Percentiles rank a stretch among this genome's conserved stretches.
phyloP scores from a whole-genome alignment of 2,113 vertebrate species.

The Pithys albifrons region DNA sequence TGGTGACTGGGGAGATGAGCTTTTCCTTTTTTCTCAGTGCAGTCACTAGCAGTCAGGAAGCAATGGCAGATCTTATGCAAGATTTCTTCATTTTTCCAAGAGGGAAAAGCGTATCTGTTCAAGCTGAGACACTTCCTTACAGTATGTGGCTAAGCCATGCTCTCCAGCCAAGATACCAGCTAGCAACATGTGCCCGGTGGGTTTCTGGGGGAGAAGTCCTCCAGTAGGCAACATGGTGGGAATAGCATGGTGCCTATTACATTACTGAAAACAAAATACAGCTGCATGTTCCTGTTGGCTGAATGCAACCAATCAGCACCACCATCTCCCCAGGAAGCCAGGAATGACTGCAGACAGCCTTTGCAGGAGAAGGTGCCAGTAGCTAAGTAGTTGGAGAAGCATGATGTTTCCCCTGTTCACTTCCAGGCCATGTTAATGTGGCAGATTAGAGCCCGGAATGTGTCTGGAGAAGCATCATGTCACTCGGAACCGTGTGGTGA shows the following conservation, averaged over 20 bases:
- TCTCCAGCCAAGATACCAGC: neutral
- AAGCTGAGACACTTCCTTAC: neutral
- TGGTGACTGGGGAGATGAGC: neutral
- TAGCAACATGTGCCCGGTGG: neutral
- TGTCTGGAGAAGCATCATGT: neutral
- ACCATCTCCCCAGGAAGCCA: neutral
- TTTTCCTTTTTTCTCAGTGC: neutral
- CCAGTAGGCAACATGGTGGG: neutral
- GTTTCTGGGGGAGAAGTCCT: neutral
- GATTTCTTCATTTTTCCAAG: neutral
- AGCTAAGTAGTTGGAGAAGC: neutral
- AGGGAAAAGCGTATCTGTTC: neutral
- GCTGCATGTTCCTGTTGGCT: neutral
- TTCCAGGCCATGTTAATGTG: neutral
- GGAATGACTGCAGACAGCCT: neutral
- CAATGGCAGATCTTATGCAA: neutral
- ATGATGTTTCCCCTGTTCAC: neutral
- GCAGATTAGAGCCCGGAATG: neutral
- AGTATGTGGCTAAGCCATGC: neutral
- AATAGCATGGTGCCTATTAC: neutral
- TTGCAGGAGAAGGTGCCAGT: neutral
- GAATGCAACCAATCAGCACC: slow-evolving; percentile 41
- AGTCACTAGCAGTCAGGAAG: neutral
- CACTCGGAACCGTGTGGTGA: rapidly evolving
- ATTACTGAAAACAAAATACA: neutral